Base-by-base conservation (phyloP, 2,888 invertebrate genomes). In the Villa cingulata region DNA sequence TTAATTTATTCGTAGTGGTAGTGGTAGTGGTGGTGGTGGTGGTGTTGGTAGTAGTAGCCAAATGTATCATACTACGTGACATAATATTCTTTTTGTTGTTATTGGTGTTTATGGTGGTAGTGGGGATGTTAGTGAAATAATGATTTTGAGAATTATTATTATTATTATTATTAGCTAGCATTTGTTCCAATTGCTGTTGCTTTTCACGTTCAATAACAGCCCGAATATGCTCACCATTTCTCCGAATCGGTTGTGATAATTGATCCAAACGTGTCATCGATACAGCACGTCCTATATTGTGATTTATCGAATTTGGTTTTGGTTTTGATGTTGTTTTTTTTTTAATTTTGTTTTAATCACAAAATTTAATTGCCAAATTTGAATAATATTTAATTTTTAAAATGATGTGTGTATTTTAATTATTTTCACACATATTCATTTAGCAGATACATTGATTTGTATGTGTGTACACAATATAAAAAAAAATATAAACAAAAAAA, bases 201-300 rank as follows among this genome's bases (percentile, higher is more conserved):
- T 66, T 64, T 52, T 70, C 66, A 48, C 70, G 64, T 55, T 70
- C 70, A 58, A 68, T 56, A 49, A 70, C 61, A 29, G 70, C 63
- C 52, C 66, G 62, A 50, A 70, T 65, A 57, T 70, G 70, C 54
- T 70, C 70, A 46, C 70, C 70, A 59, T 70, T 66, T 48, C 74
- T 75, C 59, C 76, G 72, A 59, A 83, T 75, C 56, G 85, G 84
- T 71, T 78, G 80, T 59, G 85, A 77, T 70, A 85, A 76, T 68
- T 83, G 81, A 78, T 91, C 91, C 74, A 91, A 80, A 60, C 91
- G 83, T 64, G 89, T 86, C 89, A 91, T 89, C 70, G 89, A 89
- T 75, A 85, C 85, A 64, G 90, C 89, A 79, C 90, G 88, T 80
- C 83, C 83, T 83, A 56, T n/a, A n/a, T n/a, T n/a, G n/a, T 53